Evolutionary conservation across 2,888 invertebrate species (phyloP), one percentile per base, ranked within the genome.

Genomic region (Enchytraeus crypticus): DNA sequence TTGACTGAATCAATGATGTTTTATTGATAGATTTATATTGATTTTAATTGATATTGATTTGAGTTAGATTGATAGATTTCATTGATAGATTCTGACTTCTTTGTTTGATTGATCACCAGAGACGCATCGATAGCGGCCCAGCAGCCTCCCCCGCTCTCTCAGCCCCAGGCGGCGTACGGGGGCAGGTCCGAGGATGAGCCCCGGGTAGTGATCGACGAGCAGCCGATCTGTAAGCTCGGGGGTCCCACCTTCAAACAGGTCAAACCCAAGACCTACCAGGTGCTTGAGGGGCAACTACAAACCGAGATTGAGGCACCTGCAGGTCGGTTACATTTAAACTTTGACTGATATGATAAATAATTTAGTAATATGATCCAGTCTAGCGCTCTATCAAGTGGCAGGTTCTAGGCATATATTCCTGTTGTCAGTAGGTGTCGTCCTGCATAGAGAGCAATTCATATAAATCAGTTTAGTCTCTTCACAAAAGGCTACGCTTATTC

Each of bases 241-340:
- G 75, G 74, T 2, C 68, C 71, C 23, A 71, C 66, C 8, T 77
- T 69, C 69, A 72, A 75, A 62, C 70, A 76, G 49, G 74, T 77
- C n/a, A 69, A 69, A 43, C 74, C 75, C 18, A 77, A 77, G 65
- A 76, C 77, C 32, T 77, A 74, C 68, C 66, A 75, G 64, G 71
- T 76, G 26, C 67, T 77, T 53, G 71, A 77, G 62, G 69, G 70
- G 23, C 74, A 77, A 64, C 63, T 76, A 32, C 69, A 64, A 18
- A 57, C 57, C 26, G 32, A 49, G 49, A 21, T 14, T 8, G 49
- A 49, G 49, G 8, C 38, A n/a, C n/a, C n/a, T n/a, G n/a, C n/a
- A n/a, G n/a, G n/a, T n/a, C n/a, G n/a, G n/a, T n/a, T n/a, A n/a
- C n/a, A n/a, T n/a, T n/a, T n/a, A n/a, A n/a, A n/a, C n/a, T n/a